Conservation (phyloP, 2,888 invertebrate species). For the Drosophila tripunctata region DNA sequence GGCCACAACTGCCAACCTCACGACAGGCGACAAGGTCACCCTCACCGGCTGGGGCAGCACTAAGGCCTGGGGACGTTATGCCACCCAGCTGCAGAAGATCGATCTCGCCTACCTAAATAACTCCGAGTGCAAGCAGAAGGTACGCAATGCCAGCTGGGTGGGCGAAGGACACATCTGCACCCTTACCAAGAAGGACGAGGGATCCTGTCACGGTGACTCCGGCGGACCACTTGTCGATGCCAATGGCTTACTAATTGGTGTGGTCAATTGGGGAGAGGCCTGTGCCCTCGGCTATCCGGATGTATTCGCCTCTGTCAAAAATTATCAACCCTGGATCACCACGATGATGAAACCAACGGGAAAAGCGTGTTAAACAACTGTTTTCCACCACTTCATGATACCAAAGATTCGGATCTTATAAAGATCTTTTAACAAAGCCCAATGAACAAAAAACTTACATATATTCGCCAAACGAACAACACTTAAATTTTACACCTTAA, state of each 20-base stretch:
- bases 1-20: constrained; percentile 85
- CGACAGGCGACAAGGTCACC: constrained; percentile 85
- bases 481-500: not conserved
- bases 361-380: constrained; percentile 51
- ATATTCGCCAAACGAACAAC: constrained; percentile 50
- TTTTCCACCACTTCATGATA: not conserved
- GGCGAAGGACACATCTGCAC: constrained; percentile 87
- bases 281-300: constrained; percentile 83
- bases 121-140: constrained; percentile 84
- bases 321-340: constrained; percentile 80
- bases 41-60: constrained; percentile 88
- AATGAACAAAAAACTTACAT: constrained; percentile 15
- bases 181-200: constrained; percentile 85
- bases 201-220: constrained; percentile 83
- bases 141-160: constrained; percentile 84
- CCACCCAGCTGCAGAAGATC: constrained; percentile 86
- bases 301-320: constrained; percentile 80
- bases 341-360: constrained; percentile 53
- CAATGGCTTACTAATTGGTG: constrained; percentile 70
- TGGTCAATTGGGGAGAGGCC: constrained; percentile 84
- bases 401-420: not conserved
- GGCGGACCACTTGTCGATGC: constrained; percentile 82
- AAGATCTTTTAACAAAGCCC: not conserved
- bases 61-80: constrained; percentile 84
- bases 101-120: constrained; percentile 85